Conservation (phyloP, 2,797 vertebrate species). For the Basileuterus tristriatus region DNA sequence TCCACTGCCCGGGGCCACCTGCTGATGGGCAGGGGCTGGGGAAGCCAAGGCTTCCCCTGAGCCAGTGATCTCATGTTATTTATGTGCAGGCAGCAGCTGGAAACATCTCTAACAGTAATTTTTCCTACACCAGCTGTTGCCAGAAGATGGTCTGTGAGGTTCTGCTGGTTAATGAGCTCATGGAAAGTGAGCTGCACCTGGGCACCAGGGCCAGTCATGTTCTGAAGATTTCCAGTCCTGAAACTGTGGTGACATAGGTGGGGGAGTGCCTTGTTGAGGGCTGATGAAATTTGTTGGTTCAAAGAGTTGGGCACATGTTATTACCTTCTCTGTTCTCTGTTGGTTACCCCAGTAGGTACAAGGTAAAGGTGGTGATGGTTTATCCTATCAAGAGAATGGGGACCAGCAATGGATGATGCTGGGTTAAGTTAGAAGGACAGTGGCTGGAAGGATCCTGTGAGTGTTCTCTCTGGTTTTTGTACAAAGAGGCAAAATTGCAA, state of each 20-base stretch:
- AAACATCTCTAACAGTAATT: conserved; percentile 15
- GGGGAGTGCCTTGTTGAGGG: not conserved
- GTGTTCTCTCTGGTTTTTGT: not conserved
- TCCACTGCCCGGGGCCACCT: conserved; percentile 1
- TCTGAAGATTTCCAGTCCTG: not conserved
- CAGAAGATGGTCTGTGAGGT: not conserved
- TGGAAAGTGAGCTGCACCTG: conserved; percentile 29
- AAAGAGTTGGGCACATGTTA: not conserved
- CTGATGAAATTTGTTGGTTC: not conserved
- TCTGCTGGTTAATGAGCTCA: conserved; percentile 32
- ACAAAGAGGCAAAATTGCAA: not conserved
- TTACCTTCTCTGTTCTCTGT: not conserved
- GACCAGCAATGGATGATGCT: not conserved
- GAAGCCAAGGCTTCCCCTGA: conserved; percentile 33
- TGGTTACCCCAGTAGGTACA: not conserved
- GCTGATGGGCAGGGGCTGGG: conserved; percentile 6
- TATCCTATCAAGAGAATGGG: not conserved
- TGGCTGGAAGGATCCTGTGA: not conserved
- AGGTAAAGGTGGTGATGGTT: not conserved
- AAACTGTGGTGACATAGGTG: not conserved
- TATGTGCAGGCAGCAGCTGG: conserved; percentile 40
- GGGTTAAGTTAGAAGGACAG: not conserved
- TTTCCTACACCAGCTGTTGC: not conserved
- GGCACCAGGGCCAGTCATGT: not conserved
- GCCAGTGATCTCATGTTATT: conserved; percentile 27